Conservation (phyloP, 2,888 invertebrate genomes). For the Eurytoma californica region DNA sequence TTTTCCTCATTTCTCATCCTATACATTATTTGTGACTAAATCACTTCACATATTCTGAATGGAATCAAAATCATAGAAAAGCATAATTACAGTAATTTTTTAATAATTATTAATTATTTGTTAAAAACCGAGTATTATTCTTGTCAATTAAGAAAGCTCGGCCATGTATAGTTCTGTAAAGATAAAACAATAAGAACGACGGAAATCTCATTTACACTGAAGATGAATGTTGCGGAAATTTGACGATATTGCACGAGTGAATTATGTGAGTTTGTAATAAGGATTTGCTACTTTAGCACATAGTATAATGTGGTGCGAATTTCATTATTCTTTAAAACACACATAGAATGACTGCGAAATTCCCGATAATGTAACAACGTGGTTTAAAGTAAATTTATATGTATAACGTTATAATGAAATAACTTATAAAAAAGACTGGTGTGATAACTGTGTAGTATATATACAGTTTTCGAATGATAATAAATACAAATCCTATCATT, state of each 20-base stretch:
- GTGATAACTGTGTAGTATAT: conserved; percentile 49
- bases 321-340: conserved; percentile 8
- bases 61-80: too few relatives aligned
- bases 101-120: background rate
- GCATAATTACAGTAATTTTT: too few relatives aligned
- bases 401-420: conserved; percentile 32
- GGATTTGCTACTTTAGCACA: background rate
- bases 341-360: conserved; percentile 22
- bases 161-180: conserved; percentile 3
- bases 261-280: conserved; percentile 34
- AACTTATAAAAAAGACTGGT: conserved; percentile 50
- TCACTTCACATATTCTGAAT: background rate
- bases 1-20: conserved; percentile 32
- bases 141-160: background rate
- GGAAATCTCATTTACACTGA: conserved; percentile 20
- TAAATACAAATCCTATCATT: conserved; percentile 49
- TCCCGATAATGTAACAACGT: conserved; percentile 23
- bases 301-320: conserved; percentile 4
- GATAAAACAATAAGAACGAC: conserved; percentile 23
- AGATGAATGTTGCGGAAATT: conserved; percentile 11
- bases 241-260: conserved; percentile 40
- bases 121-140: background rate
- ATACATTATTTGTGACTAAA: background rate
- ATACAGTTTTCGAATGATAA: conserved; percentile 46
- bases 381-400: conserved; percentile 33